A percentile compares a stretch with the other conserved stretches of the same genome.
These are phyloP conservation scores for Drosophila glabriapex DNA, from an alignment of 2,888 invertebrate species.

Conservation along the genomic window DNA sequence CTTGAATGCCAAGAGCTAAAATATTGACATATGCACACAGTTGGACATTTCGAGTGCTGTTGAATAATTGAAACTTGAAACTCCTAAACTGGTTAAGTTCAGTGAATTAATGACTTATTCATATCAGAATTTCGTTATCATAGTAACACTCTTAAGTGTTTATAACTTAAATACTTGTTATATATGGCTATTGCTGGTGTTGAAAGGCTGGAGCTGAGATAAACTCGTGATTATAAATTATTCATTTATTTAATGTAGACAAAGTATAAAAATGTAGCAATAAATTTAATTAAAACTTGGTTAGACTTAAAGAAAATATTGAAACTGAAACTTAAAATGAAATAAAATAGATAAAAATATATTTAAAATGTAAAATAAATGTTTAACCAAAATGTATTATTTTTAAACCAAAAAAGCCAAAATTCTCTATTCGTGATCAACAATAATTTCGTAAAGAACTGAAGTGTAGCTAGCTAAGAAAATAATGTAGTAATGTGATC, in stretches of 20 bases:
- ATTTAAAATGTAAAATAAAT: no score
- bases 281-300: no score
- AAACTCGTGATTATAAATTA: not conserved
- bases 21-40: not conserved
- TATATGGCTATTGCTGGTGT: not conserved
- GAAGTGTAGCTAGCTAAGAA: not conserved
- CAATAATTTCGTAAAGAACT: not conserved
- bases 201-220: not conserved
- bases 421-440: not conserved
- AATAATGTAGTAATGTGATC: not conserved
- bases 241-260: not conserved
- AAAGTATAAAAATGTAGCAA: no score
- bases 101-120: not conserved
- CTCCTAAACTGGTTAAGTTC: not conserved
- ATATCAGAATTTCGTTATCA: not conserved
- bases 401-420: not conserved
- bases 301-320: no score
- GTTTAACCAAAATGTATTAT: not conserved
- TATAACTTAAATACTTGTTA: not conserved
- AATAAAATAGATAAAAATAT: no score
- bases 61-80: not conserved
- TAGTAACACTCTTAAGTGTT: not conserved
- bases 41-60: not conserved
- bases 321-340: rapidly evolving
- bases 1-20: not conserved